Conservation (phyloP, 1,140 invertebrate genomes). For the Drosophila lacertosa region DNA sequence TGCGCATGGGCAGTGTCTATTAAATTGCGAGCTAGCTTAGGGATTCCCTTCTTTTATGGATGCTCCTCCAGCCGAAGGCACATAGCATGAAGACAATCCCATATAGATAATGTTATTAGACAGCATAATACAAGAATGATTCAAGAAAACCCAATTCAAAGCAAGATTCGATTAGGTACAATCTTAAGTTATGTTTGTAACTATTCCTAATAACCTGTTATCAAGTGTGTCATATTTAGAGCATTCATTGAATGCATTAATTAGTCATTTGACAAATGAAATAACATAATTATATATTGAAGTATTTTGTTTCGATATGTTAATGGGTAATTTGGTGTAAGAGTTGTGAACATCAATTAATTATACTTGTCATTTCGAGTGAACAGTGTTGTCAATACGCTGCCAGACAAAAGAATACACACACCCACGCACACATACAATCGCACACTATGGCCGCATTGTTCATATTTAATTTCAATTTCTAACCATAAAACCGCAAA, state of each 20-base stretch:
- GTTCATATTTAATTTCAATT: conserved; percentile 43
- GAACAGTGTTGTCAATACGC: neutral
- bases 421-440: conserved; percentile 1
- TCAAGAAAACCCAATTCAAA: too few relatives aligned
- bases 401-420: neutral
- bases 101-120: too few relatives aligned
- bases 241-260: neutral
- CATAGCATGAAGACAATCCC: too few relatives aligned
- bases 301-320: neutral
- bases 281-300: conserved; percentile 1
- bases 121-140: too few relatives aligned
- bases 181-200: too few relatives aligned
- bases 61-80: too few relatives aligned
- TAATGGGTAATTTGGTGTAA: conserved; percentile 10
- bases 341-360: conserved; percentile 25
- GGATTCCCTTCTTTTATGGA: too few relatives aligned
- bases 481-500: conserved; percentile 40
- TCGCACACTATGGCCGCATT: neutral
- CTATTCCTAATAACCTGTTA: too few relatives aligned
- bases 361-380: conserved; percentile 17
- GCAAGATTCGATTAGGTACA: too few relatives aligned
- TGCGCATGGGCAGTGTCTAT: too few relatives aligned
- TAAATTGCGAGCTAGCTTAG: too few relatives aligned
- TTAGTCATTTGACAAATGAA: conserved; percentile 8
- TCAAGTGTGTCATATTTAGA: too few relatives aligned